Conservation (phyloP, 2,113 vertebrate species). For the Aspiorhynchus laticeps region DNA sequence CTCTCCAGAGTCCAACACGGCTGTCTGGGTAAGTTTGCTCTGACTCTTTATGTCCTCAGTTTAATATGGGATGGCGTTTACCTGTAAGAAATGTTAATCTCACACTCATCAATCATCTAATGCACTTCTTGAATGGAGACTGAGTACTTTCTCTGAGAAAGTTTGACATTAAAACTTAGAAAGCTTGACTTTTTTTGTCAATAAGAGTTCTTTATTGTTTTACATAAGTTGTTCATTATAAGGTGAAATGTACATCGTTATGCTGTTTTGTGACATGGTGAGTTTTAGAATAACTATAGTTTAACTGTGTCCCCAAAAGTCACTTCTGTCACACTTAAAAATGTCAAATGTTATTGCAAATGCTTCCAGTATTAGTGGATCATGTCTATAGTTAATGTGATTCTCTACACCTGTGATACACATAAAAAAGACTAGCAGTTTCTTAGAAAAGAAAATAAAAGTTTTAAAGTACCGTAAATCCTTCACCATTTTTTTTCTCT, state of each 20-base stretch:
- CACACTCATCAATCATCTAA: neutral
- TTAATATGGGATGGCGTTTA: neutral
- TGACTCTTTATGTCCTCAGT: neutral
- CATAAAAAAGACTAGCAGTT: too few relatives aligned
- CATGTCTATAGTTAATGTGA: neutral
- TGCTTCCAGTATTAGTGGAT: too few relatives aligned
- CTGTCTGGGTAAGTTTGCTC: constrained; percentile 29
- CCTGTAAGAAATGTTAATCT: neutral
- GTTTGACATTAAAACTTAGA: neutral
- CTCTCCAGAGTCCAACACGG: neutral
- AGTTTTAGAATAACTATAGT: too few relatives aligned
- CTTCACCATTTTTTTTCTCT: too few relatives aligned
- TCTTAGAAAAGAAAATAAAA: neutral
- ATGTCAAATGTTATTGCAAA: neutral
- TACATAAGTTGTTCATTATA: too few relatives aligned
- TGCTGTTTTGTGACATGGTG: too few relatives aligned
- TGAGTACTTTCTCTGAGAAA: neutral
- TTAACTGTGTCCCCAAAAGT: neutral
- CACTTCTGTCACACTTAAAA: neutral
- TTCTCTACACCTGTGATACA: too few relatives aligned
- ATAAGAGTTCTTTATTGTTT: neutral
- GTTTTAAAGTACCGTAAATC: neutral
- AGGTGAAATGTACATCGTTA: too few relatives aligned
- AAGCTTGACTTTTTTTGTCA: too few relatives aligned
- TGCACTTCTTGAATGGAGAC: neutral